Conservation (phyloP, 2,888 invertebrate species). For the Drosophila mimica region DNA sequence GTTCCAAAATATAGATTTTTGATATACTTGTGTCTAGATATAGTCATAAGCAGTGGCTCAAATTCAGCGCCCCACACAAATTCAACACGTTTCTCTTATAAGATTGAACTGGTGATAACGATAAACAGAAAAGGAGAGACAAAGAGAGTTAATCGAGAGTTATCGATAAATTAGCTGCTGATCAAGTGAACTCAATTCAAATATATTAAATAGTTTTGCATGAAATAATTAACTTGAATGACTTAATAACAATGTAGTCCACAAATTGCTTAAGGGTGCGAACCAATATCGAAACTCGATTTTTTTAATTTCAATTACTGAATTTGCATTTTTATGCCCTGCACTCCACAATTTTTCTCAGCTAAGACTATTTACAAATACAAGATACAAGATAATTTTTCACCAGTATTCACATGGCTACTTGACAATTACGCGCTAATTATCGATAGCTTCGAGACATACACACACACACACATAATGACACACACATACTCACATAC, state of each 20-base stretch:
- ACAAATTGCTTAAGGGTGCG: background rate
- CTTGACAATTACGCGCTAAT: background rate
- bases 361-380: background rate
- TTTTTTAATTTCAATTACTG: background rate
- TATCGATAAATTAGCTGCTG: slow-evolving; percentile 8
- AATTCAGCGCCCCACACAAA: slow-evolving; percentile 48
- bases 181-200: background rate
- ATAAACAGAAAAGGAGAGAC: background rate
- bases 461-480: slow-evolving; percentile 5
- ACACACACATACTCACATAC: slow-evolving; percentile 26
- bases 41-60: slow-evolving; percentile 49
- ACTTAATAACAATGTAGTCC: background rate
- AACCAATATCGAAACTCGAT: background rate
- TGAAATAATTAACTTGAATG: background rate
- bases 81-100: slow-evolving; percentile 19
- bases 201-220: background rate
- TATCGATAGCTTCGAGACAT: slow-evolving; percentile 27
- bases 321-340: background rate
- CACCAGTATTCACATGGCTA: background rate
- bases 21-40: slow-evolving; percentile 10
- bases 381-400: background rate
- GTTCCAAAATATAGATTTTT: slow-evolving; percentile 9
- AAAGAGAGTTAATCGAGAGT: background rate
- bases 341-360: background rate
- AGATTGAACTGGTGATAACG: background rate